Conservation (phyloP, 1,140 invertebrate genomes). For the Paraescarpia echinospica region DNA sequence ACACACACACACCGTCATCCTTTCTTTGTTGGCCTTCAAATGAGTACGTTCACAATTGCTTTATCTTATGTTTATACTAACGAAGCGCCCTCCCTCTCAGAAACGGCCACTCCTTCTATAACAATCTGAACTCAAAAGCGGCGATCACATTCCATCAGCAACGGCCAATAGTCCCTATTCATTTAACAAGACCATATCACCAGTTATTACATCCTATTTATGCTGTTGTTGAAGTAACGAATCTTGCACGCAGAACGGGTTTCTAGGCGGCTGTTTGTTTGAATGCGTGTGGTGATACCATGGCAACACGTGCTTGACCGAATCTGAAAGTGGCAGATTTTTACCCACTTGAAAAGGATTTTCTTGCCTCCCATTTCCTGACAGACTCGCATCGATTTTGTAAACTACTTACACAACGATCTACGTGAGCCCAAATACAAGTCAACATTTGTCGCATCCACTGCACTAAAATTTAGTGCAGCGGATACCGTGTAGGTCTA, state of each 20-base stretch:
- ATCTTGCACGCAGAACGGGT: neutral
- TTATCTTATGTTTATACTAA: too few relatives aligned
- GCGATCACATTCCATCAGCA: too few relatives aligned
- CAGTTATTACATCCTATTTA: neutral
- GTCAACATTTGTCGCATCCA: neutral
- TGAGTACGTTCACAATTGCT: too few relatives aligned
- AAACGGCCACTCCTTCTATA: too few relatives aligned
- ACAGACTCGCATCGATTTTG: neutral
- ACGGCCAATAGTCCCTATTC: too few relatives aligned
- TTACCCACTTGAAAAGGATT: neutral
- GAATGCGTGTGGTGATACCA: neutral
- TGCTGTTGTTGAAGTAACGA: neutral
- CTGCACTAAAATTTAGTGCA: neutral
- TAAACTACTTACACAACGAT: neutral
- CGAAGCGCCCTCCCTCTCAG: too few relatives aligned
- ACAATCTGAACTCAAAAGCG: too few relatives aligned
- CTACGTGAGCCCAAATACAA: neutral
- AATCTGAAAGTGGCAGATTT: neutral
- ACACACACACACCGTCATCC: too few relatives aligned
- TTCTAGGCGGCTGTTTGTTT: neutral
- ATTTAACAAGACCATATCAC: too few relatives aligned
- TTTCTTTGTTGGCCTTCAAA: too few relatives aligned
- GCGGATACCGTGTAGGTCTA: neutral
- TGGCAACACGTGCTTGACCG: neutral
- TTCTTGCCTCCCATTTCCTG: too few relatives aligned